Conservation (phyloP, 2,888 invertebrate species). For the Hydrotaea diabolus region DNA sequence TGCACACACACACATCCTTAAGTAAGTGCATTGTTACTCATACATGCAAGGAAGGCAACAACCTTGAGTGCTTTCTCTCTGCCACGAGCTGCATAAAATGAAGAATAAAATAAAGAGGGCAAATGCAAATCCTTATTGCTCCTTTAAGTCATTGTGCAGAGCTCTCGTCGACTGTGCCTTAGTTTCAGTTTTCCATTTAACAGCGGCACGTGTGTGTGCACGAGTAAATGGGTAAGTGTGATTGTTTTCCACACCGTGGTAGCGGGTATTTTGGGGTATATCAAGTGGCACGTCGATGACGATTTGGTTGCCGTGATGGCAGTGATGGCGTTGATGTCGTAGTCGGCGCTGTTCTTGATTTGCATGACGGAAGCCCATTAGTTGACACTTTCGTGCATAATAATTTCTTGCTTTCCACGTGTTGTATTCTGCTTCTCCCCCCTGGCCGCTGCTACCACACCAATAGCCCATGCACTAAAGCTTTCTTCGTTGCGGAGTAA, state of each 20-base stretch:
- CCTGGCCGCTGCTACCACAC: slow-evolving; percentile 1
- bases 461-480: background rate
- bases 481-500: background rate
- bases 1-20: background rate
- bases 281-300: slow-evolving; percentile 60
- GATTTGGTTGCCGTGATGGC: slow-evolving; percentile 57
- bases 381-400: slow-evolving; percentile 70
- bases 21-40: background rate
- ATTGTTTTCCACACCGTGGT: background rate
- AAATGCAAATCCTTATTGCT: slow-evolving; percentile 1
- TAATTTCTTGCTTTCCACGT: slow-evolving; percentile 60
- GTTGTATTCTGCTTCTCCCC: background rate
- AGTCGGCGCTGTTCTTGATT: slow-evolving; percentile 49
- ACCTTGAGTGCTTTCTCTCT: slow-evolving; percentile 1
- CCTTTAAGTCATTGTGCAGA: background rate
- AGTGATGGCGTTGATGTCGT: background rate
- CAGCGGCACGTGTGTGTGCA: background rate
- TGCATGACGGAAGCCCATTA: slow-evolving; percentile 72
- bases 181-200: background rate
- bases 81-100: background rate
- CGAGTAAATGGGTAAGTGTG: background rate
- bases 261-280: background rate
- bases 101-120: background rate
- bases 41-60: background rate
- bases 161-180: background rate